A percentile compares a stretch with the other conserved stretches of the same genome.
Evolutionary conservation across 37 sponge, comb jelly and placozoan species (phyloP).

Genomic region (Axinella damicornis): DNA sequence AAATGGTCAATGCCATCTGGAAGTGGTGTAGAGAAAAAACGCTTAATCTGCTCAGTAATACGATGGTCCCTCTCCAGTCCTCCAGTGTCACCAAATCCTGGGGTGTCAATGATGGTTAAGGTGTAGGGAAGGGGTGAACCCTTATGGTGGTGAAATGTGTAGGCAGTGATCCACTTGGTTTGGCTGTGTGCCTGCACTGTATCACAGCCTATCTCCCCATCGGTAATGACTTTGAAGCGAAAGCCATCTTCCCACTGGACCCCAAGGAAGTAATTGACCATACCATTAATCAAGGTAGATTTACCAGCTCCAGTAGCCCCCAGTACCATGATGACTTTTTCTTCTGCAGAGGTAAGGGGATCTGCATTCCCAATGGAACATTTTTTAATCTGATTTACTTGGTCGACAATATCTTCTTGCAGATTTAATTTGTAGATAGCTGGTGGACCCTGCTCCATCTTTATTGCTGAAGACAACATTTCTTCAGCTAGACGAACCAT

Average conservation of each 20-base stretch:
- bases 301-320: slow-evolving; percentile 89
- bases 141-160: slow-evolving; percentile 44
- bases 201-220: not conserved
- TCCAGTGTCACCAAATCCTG: slow-evolving; percentile 81
- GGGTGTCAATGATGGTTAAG: slow-evolving; percentile 82
- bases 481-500: no score
- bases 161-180: slow-evolving; percentile 78
- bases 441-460: no score
- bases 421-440: no score
- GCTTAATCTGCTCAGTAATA: slow-evolving; percentile 42
- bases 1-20: slow-evolving; percentile 58
- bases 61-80: slow-evolving; percentile 63
- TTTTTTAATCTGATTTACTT: no score
- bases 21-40: slow-evolving; percentile 44
- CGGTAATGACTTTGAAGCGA: slow-evolving; percentile 71
- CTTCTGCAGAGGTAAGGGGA: no score
- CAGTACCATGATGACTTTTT: slow-evolving; percentile 77
- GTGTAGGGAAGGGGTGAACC: slow-evolving; percentile 34
- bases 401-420: no score
- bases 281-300: slow-evolving; percentile 79
- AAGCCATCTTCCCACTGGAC: slow-evolving; percentile 74
- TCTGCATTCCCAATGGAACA: not conserved
- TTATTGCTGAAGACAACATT: no score
- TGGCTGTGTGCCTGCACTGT: slow-evolving; percentile 64
- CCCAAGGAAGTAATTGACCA: slow-evolving; percentile 76